Evolutionary conservation across 2,888 invertebrate species (phyloP), one percentile per base, ranked within the genome.

Genomic region (Salpingus planirostris): DNA sequence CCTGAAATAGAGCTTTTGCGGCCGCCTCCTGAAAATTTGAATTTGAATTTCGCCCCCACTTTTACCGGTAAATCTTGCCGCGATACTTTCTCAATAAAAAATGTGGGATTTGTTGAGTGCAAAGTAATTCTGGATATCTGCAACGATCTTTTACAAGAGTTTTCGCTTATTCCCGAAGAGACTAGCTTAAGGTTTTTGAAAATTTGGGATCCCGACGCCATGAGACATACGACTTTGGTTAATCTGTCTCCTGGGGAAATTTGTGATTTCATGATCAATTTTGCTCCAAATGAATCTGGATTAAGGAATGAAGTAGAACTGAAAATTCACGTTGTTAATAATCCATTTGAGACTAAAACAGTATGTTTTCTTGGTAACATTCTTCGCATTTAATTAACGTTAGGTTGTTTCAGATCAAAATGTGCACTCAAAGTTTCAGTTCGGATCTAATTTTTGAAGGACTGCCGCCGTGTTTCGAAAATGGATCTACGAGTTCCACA

Each of bases 321-420:
- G 22, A 64, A 64, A 15, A 42, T 75, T 13, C 60, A 64, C 21
- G 65, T 70, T 2, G 54, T 51, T 7, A 67, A 72, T 46, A 76
- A 76, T 59, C 73, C 73, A 24, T 74, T 70, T 45, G 74, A 76
- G 43, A 65, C 67, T 35, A 55, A 66, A n/a, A 59, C 58, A 15
- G 62, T 60, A 49, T 46, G 29, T 21, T 27, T 7, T 2, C 2
- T 27, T 13, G n/a, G 3, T 3, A 11, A 24, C 21, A 7, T 21
- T 21, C 6, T 21, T 21, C 6, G 21, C 21, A 7, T 21, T n/a
- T n/a, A n/a, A n/a, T n/a, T n/a, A n/a, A n/a, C n/a, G n/a, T n/a
- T 3, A 2, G 10, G 3, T 10, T n/a, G 12, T 4, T 24, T 18
- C 13, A 36, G 32, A 32, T 35, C 4, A n/a, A 30, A 11, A 15